phyloP scores from a whole-genome alignment of 2,113 vertebrate genomes.

The Brienomyrus brachyistius region DNA sequence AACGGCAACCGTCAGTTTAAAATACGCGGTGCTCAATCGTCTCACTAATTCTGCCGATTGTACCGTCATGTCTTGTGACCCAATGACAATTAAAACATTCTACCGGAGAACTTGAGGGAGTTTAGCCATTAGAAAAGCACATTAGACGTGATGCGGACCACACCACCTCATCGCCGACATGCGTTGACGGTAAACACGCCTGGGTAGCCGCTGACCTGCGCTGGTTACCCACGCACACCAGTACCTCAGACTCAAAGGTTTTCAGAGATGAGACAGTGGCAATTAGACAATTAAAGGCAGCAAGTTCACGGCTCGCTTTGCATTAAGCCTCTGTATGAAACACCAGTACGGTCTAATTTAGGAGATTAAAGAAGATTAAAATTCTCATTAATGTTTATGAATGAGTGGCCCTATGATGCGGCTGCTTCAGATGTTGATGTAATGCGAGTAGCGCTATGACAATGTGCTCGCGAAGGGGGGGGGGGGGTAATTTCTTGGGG shows the following conservation, averaged over 20 bases:
- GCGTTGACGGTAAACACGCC: slow-evolving; percentile 34
- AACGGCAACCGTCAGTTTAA: slow-evolving; percentile 51
- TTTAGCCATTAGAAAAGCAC: background rate
- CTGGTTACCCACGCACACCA: slow-evolving; percentile 53
- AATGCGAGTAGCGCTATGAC: slow-evolving; percentile 29
- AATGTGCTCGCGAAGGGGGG: background rate
- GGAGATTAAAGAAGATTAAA: slow-evolving; percentile 56
- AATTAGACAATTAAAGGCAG: slow-evolving; percentile 53
- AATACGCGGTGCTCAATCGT: background rate
- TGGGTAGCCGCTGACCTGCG: slow-evolving; percentile 48
- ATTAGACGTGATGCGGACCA: background rate
- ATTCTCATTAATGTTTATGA: slow-evolving; percentile 43
- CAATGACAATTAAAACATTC: background rate
- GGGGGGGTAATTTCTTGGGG: slow-evolving; percentile 55
- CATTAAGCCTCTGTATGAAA: slow-evolving; percentile 37
- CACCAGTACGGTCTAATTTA: slow-evolving; percentile 49
- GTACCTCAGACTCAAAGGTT: slow-evolving; percentile 43
- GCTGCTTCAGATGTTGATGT: slow-evolving; percentile 55
- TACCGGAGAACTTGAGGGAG: background rate
- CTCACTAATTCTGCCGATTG: background rate
- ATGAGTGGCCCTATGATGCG: slow-evolving; percentile 37
- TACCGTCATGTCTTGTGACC: background rate
- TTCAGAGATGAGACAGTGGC: slow-evolving; percentile 47
- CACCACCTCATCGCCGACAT: slow-evolving; percentile 33
- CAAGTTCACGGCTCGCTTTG: slow-evolving; percentile 36